Conservation (phyloP, 1,140 invertebrate species). For the Chrysopa pallens region DNA sequence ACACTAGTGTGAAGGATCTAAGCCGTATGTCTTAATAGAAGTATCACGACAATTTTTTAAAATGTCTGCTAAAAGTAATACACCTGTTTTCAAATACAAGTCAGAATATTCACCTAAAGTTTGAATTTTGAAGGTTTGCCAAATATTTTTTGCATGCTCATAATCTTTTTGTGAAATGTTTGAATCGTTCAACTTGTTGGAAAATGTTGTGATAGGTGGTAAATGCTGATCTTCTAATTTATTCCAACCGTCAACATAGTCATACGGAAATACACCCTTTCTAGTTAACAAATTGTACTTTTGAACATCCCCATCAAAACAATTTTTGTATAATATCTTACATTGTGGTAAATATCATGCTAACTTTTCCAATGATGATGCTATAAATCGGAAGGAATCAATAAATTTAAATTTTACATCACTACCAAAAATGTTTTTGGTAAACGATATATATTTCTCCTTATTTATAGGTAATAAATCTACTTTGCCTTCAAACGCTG, state of each 20-base stretch:
- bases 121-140: conserved; percentile 18
- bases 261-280: conserved; percentile 13
- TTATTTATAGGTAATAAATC: conserved; percentile 8
- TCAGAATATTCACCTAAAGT: conserved; percentile 18
- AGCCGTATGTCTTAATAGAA: conserved; percentile 9
- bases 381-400: conserved; percentile 10
- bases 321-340: conserved; percentile 5
- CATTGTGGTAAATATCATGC: conserved; percentile 4
- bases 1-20: conserved; percentile 17
- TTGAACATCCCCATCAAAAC: conserved; percentile 4
- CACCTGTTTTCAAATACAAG: conserved; percentile 19
- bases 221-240: conserved; percentile 13
- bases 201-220: conserved; percentile 11
- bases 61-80: conserved; percentile 18
- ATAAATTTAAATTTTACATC: conserved; percentile 9
- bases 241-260: conserved; percentile 12
- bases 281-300: conserved; percentile 8
- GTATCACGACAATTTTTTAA: conserved; percentile 22
- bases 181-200: conserved; percentile 10
- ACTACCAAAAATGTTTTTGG: conserved; percentile 4
- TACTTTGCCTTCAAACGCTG: conserved; percentile 7
- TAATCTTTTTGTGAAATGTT: conserved; percentile 15
- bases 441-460: conserved; percentile 11
- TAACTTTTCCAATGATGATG: conserved; percentile 8
- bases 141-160: conserved; percentile 17